Percentiles rank a stretch among this genome's conserved stretches.
Conservation (phyloP, 2,797 vertebrate genomes). For the Sarcophilus harrisii region DNA sequence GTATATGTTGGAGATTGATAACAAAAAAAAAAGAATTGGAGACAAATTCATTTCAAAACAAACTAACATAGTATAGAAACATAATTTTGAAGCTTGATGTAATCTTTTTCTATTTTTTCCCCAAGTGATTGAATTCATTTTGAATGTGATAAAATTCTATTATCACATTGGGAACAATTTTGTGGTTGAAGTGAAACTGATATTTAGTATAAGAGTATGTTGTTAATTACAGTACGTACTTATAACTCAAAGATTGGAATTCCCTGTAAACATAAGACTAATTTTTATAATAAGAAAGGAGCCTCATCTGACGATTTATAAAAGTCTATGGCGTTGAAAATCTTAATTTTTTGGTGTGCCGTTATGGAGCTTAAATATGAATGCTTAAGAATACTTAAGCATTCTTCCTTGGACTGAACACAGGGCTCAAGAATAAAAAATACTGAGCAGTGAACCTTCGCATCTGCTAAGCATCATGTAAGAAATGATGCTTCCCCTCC, state of each 20-base stretch:
- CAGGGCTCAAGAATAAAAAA: not conserved
- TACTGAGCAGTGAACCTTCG: not conserved
- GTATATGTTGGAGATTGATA: slow-evolving; percentile 40
- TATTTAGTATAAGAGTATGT: slow-evolving; percentile 56
- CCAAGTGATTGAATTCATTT: slow-evolving; percentile 79
- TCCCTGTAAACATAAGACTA: slow-evolving; percentile 49
- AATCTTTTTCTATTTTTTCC: slow-evolving; percentile 64
- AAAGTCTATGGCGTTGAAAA: slow-evolving; percentile 22
- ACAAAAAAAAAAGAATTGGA: slow-evolving; percentile 56
- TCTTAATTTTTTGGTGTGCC: not conserved
- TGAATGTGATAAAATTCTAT: slow-evolving; percentile 77
- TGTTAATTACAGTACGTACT: slow-evolving; percentile 78
- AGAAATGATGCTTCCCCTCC: not conserved
- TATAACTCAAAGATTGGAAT: slow-evolving; percentile 68
- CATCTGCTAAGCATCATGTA: not conserved
- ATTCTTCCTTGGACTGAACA: not conserved
- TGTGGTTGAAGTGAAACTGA: slow-evolving; percentile 73
- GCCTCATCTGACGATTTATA: slow-evolving; percentile 44
- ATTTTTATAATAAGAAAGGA: slow-evolving; percentile 68
- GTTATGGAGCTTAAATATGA: not conserved
- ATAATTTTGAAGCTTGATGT: slow-evolving; percentile 73
- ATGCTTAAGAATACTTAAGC: not conserved
- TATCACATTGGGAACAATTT: slow-evolving; percentile 73
- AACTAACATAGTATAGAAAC: slow-evolving; percentile 63
- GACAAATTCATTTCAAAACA: slow-evolving; percentile 70